Base-by-base conservation (phyloP, 2,113 vertebrate genomes). In the Nymphicus hollandicus region DNA sequence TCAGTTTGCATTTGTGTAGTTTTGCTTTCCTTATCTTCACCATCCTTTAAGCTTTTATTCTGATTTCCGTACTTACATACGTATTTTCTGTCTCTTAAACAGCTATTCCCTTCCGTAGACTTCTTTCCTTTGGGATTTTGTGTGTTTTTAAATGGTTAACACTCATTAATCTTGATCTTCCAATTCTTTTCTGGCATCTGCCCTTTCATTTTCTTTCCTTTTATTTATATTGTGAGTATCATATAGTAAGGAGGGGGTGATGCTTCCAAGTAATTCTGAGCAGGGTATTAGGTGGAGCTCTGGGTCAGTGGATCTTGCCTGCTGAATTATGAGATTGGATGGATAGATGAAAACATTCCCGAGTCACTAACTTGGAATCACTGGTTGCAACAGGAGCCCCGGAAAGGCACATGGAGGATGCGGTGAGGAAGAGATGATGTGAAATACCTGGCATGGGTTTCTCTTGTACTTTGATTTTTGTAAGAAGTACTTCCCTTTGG, bases 261-360 rank as follows among this genome's bases (percentile, higher is more conserved):
- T 89, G 49, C 37, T 61, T 68, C 43, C 77, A 20, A 39, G 89
- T 78, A 63, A 49, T 95, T 76, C 70, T 81, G 35, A 49, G 78
- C 84, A n/a, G 84, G 49, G 78, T 35, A 50, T 96, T 92, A 80
- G n/a, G 81, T 79, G 46, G 95, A 93, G 93, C 91, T 91, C 29
- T 91, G 92, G 95, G 95, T 95, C 86, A 92, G 89, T 93, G 83
- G 91, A 81, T 92, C 92, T 97, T 69, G 64, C 71, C 80, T 77
- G 64, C 47, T 91, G 89, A 66, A 81, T 91, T 74, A 95, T 78
- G 92, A 80, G 86, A 93, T 95, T 92, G 95, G 69, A 37, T 46
- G 81, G 81, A 61, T 20, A 94, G 95, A 91, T 93, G 82, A 88
- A 92, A 94, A 83, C 77, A 46, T 86, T 92, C 91, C 94, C 39